Percentiles rank a stretch among this genome's conserved stretches.
Evolutionary conservation across 2,113 vertebrate species (phyloP).

Genomic region (Xiphophorus maculatus): DNA sequence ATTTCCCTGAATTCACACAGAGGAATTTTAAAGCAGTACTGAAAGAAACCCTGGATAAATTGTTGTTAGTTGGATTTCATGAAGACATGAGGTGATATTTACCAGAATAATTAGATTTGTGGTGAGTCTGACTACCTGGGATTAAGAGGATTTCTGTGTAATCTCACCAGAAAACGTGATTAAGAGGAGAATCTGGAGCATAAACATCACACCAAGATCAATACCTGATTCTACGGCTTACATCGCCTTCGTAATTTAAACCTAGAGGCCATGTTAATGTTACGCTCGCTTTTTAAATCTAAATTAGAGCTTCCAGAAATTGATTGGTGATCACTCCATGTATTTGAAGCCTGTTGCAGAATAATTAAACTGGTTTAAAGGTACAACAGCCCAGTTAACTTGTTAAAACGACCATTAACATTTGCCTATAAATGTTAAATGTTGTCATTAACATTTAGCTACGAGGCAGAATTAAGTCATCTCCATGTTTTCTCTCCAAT

Average conservation of each 20-base stretch:
- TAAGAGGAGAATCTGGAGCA: conserved; percentile 21
- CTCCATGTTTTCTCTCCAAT: conserved; percentile 44
- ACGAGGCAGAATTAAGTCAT: conserved; percentile 40
- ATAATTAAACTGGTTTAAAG: conserved; percentile 54
- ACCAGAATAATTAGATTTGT: conserved; percentile 34
- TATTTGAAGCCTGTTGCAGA: conserved; percentile 39
- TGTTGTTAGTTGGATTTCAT: conserved; percentile 27
- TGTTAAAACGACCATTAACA: conserved; percentile 66
- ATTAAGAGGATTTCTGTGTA: conserved; percentile 40
- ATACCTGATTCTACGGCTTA: conserved; percentile 21
- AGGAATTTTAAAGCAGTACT: conserved; percentile 3
- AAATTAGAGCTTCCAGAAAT: conserved; percentile 43
- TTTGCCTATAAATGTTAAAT: conserved; percentile 68
- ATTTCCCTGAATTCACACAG: not conserved
- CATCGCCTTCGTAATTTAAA: conserved; percentile 14
- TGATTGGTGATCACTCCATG: conserved; percentile 44
- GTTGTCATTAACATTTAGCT: conserved; percentile 61
- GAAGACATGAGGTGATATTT: conserved; percentile 34
- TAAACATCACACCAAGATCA: conserved; percentile 48
- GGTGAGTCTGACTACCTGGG: conserved; percentile 18
- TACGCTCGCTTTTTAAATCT: conserved; percentile 28
- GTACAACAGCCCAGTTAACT: conserved; percentile 52
- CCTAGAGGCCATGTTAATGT: conserved; percentile 13
- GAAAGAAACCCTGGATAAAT: not conserved
- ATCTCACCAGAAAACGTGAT: conserved; percentile 40